A percentile compares a stretch with the other conserved stretches of the same genome.
These are phyloP conservation scores for Callimorpha dominula DNA, from an alignment of 2,888 invertebrate species.

Conservation along the genomic window DNA sequence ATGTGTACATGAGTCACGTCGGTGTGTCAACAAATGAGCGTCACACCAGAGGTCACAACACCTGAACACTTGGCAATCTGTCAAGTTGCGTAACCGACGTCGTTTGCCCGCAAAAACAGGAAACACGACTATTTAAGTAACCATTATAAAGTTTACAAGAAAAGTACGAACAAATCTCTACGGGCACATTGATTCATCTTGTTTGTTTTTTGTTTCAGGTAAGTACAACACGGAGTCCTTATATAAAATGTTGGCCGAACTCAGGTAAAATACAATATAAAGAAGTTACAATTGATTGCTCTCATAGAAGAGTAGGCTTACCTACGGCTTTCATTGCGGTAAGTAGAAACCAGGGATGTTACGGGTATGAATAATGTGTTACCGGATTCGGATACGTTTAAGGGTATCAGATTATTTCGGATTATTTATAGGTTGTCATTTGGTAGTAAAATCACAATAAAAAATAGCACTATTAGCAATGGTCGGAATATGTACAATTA, in stretches of 20 bases:
- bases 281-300: constrained; percentile 15
- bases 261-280: constrained; percentile 21
- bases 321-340: neutral
- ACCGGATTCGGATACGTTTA: no score
- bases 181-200: constrained; percentile 44
- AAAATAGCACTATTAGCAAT: no score
- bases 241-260: constrained; percentile 26
- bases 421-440: no score
- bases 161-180: constrained; percentile 47
- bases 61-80: constrained; percentile 81
- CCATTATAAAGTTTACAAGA: constrained; percentile 61
- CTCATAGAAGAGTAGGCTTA: neutral
- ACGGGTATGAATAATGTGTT: no score
- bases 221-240: constrained; percentile 51
- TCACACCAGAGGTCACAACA: constrained; percentile 74
- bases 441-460: no score
- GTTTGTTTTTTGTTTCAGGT: constrained; percentile 67
- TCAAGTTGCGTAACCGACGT: constrained; percentile 80
- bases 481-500: no score
- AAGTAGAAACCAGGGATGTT: constrained; percentile 2
- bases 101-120: constrained; percentile 77
- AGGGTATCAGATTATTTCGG: no score
- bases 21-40: constrained; percentile 62
- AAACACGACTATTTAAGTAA: constrained; percentile 78
- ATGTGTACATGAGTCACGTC: constrained; percentile 49